phyloP scores from a whole-genome alignment of 2,113 vertebrate species.

The Dicrurus megarhynchus region DNA sequence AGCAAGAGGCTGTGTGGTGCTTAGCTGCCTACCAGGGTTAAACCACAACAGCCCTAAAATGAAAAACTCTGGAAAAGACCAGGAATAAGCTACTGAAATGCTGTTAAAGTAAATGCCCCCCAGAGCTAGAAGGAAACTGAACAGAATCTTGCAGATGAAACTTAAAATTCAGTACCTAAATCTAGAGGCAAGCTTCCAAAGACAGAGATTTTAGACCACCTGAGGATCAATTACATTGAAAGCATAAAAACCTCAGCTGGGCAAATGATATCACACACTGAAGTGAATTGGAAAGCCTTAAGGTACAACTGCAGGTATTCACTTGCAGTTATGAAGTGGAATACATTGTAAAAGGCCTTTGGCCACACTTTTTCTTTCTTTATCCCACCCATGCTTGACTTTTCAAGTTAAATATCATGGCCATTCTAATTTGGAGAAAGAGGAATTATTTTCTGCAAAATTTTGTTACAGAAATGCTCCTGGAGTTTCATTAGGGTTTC shows the following conservation, averaged over 20 bases:
- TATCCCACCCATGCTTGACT: not conserved
- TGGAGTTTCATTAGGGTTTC: not conserved
- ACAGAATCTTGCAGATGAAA: not conserved
- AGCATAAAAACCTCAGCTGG: not conserved
- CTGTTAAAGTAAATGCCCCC: not conserved
- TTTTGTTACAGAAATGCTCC: not conserved
- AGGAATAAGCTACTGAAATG: not conserved
- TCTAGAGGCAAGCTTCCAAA: not conserved
- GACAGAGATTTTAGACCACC: not conserved
- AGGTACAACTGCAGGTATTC: not conserved
- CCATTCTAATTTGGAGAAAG: not conserved
- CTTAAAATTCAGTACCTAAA: not conserved
- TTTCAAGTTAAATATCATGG: not conserved
- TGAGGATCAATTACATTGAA: not conserved
- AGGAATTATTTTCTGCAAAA: not conserved
- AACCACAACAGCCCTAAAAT: not conserved
- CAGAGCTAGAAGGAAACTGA: not conserved
- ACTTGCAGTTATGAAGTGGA: not conserved
- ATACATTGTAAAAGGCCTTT: not conserved
- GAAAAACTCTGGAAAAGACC: not conserved
- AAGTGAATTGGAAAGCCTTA: not conserved
- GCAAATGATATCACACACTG: not conserved
- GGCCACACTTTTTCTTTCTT: not conserved
- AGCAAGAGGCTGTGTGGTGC: not conserved
- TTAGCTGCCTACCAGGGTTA: not conserved